Evolutionary conservation across 2,797 vertebrate genomes (phyloP), one percentile per base, ranked within the genome.

Genomic region (Lithobates pipiens): DNA sequence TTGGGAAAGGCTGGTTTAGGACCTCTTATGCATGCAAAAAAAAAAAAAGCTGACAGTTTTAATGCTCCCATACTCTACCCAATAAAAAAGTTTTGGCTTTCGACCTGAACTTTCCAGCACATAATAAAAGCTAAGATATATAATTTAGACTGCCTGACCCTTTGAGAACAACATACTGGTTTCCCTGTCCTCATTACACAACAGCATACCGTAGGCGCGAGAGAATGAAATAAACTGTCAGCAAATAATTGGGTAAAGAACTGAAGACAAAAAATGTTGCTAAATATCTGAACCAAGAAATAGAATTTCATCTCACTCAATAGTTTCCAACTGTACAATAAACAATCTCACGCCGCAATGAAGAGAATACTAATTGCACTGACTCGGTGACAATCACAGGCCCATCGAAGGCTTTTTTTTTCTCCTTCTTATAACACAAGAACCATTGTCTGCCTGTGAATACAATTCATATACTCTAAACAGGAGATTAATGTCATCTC

Each of bases 301-400:
- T 36, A 44, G 65, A 63, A 57, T 78, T 78, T 67, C 16, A 0
- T 6, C 54, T 18, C 57, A 78, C 42, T 42, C 39, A n/a, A 77
- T 39, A 27, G 76, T 29, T 25, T 67, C 8, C 57, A 29, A 16
- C n/a, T 5, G 8, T 10, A 83, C 72, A 76, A 76, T 83, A n/a
- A 83, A 83, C n/a, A 76, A 42, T 74, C 36, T 68, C 42, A 3
- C 29, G 23, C 36, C 23, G 42, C 25, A 25, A 67, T 46, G 57
- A 83, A 83, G 72, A 76, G 81, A 76, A 65, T 44, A 75, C 72
- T 67, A 42, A 46, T 46, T 75, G 39, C 25, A 36, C 23, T 44
- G 79, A 63, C 29, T 73, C 71, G 50, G 63, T 57, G 46, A 57
- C 16, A 76, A 34, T 21, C 57, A 18, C 7, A 57, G 75, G 10